These are phyloP conservation scores for Eupeodes latifasciatus DNA, from an alignment of 2,888 invertebrate genomes.

Conservation along the genomic window DNA sequence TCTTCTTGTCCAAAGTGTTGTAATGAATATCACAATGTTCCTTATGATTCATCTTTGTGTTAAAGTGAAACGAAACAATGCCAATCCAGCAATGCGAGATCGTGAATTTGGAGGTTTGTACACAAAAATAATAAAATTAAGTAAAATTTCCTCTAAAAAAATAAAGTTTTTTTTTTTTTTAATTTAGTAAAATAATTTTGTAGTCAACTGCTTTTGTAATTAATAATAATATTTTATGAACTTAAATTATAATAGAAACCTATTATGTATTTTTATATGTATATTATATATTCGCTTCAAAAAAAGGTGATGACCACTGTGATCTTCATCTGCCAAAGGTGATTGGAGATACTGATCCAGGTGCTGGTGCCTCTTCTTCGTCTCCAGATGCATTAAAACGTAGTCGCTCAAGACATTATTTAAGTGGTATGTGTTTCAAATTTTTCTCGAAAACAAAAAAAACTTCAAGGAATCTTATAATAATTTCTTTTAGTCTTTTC, in stretches of 20 bases:
- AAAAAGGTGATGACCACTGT: constrained; percentile 74
- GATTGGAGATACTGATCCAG: constrained; percentile 82
- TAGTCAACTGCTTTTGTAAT: constrained; percentile 1
- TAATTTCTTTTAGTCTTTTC: constrained; percentile 6
- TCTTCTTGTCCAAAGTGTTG: constrained; percentile 96
- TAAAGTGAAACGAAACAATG: constrained; percentile 91
- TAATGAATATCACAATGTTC: constrained; percentile 99
- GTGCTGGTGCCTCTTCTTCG: constrained; percentile 79
- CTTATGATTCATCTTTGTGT: constrained; percentile 97
- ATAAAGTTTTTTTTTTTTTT: not conserved
- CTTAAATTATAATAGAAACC: constrained; percentile 53
- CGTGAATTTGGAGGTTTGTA: constrained; percentile 92
- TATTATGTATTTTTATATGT: constrained; percentile 12
- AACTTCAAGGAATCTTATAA: constrained; percentile 36
- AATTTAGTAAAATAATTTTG: not conserved
- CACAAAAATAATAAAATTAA: constrained; percentile 7
- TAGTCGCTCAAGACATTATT: constrained; percentile 83
- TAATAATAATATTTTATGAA: constrained; percentile 24
- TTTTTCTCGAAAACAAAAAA: constrained; percentile 6
- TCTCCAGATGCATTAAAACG: constrained; percentile 81
- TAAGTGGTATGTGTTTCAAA: constrained; percentile 82
- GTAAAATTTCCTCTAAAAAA: not conserved
- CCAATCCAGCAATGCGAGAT: constrained; percentile 86
- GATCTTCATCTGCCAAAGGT: constrained; percentile 83
- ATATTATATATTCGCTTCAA: constrained; percentile 64